Evolutionary conservation across 2,888 invertebrate species (phyloP), one percentile per base, ranked within the genome.

Genomic region (Heliconius cydno): DNA sequence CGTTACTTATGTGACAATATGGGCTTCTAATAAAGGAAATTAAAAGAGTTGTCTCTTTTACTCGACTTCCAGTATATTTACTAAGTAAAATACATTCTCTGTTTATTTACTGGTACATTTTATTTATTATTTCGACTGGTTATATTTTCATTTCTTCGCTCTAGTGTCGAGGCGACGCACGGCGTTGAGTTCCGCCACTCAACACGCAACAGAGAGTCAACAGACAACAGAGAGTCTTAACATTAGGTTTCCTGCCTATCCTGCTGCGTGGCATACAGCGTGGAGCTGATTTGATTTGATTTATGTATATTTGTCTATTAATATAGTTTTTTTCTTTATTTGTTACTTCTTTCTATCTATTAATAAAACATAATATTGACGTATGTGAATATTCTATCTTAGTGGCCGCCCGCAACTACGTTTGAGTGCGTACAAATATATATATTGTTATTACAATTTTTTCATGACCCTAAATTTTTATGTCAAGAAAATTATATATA

Each of bases 1-100:
- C 46, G 68, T 81, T 79, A 68, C 77, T 79, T 77, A 72, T 77
- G 77, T 79, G 75, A 79, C 79, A 79, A 67, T 74, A 77, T 77
- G 78, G 79, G 63, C 63, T 80, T 75, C 38, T 65, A 71, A 79
- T 77, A 75, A n/a, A 77, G 75, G 71, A 77, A 74, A 77, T 77
- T 79, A 79, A 79, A 79, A 70, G 79, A 66, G 52, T 68, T 68
- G 60, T 71, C 34, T 46, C 65, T 46, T 41, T 66, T 22, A 28
- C 63, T 65, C 46, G 41, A 66, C 66, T 65, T 28, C 15, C 65
- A 25, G 12, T 63, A 41, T 25, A 25, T 75, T 28, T 41, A 41
- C 15, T 75, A 41, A 75, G 28, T 65, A 75, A 38, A 41, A 75
- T 25, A 38, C 1, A 19, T 46, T 73, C 22, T 15, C 34, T 72